Evolutionary conservation across 2,888 invertebrate genomes (phyloP), one percentile per base, ranked within the genome.

Genomic region (Megamerina dolium): DNA sequence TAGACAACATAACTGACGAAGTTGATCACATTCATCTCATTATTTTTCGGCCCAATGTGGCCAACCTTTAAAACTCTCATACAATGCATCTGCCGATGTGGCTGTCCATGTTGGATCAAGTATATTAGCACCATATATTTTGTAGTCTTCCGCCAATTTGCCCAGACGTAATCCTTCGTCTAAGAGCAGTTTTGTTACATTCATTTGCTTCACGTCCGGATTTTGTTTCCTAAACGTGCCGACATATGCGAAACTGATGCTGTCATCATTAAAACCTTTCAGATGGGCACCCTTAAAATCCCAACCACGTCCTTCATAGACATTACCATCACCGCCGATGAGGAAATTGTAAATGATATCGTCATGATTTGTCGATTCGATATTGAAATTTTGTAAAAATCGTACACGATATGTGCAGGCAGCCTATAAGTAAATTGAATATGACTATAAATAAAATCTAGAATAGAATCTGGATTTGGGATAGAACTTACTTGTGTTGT

Each of bases 291-390:
- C 88, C 32, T 79, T 73, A 45, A 69, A 66, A 51, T 81, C 77
- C 88, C 88, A 89, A 2, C 85, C 84, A 4, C 87, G 78, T 1
- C 84, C 87, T 51, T 76, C 78, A 62, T 86, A 87, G 0, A 80
- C 82, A 8, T 78, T 75, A 0, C 87, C 87, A 59, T 87, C 87
- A 4, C 86, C 87, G 1, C 86, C 88, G 3, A 89, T 77, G 3
- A 89, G 68, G 55, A 87, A 90, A 61, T 85, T 89, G 63, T 85
- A 88, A 0, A 75, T 81, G 18, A 87, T 85, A 59, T 87, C 87
- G 45, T 72, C 75, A 76, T 81, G 83, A 0, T 73, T 64, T 43
- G 66, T 69, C 16, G 77, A 76, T 53, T 84, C 83, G 26, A 87
- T 81, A 63, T 88, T 85, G 55, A 75, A 83, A 18, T 73, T 76